These are phyloP conservation scores for Lota lota DNA, from an alignment of 2,113 vertebrate species.

Conservation along the genomic window DNA sequence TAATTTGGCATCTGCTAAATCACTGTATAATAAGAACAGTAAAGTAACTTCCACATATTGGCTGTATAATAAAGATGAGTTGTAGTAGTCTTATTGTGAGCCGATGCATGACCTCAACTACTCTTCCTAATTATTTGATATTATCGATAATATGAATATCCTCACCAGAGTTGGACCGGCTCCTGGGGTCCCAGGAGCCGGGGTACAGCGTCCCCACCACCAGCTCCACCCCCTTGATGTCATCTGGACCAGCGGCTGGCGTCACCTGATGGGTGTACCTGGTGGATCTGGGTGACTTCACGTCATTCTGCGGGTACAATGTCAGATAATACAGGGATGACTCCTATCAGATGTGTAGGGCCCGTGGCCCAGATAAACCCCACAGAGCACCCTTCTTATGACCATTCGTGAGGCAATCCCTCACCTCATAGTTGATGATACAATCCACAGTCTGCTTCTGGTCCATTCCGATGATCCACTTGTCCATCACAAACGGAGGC, in stretches of 20 bases:
- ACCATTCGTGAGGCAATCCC: conserved; percentile 18
- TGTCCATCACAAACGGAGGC: conserved; percentile 98
- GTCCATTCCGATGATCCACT: conserved; percentile 88
- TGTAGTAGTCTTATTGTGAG: too few species aligned
- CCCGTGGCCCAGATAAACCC: background rate
- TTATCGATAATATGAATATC: background rate
- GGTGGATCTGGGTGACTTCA: conserved; percentile 85
- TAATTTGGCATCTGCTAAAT: too few species aligned
- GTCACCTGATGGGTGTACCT: conserved; percentile 78
- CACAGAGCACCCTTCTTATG: background rate
- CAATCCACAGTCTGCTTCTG: conserved; percentile 87
- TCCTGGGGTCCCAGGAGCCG: conserved; percentile 68
- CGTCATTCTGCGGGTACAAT: conserved; percentile 76
- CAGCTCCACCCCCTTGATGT: conserved; percentile 85
- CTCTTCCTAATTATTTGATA: background rate
- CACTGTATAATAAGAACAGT: background rate
- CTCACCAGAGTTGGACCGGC: conserved; percentile 80
- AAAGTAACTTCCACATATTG: too few species aligned
- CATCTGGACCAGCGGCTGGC: conserved; percentile 71
- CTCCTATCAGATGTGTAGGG: background rate
- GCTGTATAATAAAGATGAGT: too few species aligned
- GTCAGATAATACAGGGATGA: conserved; percentile 16
- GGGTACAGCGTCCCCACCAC: conserved; percentile 77
- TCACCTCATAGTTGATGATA: conserved; percentile 91
- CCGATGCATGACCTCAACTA: background rate